A percentile compares a stretch with the other conserved stretches of the same genome.
Conservation (phyloP, 2,113 vertebrate species). For the Accipiter virgatus region DNA sequence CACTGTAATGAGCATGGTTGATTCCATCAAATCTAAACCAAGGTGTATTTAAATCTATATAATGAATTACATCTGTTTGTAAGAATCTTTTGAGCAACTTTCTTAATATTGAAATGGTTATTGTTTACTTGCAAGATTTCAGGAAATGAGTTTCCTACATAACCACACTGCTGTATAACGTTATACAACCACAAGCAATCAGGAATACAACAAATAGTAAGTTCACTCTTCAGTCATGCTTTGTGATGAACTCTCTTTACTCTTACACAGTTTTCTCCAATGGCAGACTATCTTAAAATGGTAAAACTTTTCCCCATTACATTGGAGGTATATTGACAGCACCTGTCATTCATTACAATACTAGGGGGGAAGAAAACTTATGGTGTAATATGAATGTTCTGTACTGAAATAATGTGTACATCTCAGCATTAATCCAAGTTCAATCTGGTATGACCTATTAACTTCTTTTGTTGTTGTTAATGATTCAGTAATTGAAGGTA, state of each 20-base stretch:
- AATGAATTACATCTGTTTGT: background rate
- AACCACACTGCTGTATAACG: background rate
- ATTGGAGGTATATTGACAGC: background rate
- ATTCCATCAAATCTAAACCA: background rate
- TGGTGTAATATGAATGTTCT: background rate
- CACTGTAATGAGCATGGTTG: background rate
- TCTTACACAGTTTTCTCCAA: background rate
- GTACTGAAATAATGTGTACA: background rate
- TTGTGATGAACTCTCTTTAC: background rate
- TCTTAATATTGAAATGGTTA: background rate
- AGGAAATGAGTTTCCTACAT: background rate
- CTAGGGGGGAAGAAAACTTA: background rate
- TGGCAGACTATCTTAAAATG: background rate
- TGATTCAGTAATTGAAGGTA: background rate
- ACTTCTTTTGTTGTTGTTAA: background rate
- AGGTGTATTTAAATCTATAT: background rate
- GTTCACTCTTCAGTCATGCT: background rate
- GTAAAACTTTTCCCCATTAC: background rate
- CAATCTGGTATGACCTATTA: background rate
- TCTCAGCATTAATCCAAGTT: background rate
- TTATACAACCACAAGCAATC: background rate
- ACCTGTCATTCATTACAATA: background rate
- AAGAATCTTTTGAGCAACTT: background rate
- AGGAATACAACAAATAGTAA: background rate
- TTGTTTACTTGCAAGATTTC: background rate